Conservation (phyloP, 2,113 vertebrate genomes). For the Pampusana beccarii region DNA sequence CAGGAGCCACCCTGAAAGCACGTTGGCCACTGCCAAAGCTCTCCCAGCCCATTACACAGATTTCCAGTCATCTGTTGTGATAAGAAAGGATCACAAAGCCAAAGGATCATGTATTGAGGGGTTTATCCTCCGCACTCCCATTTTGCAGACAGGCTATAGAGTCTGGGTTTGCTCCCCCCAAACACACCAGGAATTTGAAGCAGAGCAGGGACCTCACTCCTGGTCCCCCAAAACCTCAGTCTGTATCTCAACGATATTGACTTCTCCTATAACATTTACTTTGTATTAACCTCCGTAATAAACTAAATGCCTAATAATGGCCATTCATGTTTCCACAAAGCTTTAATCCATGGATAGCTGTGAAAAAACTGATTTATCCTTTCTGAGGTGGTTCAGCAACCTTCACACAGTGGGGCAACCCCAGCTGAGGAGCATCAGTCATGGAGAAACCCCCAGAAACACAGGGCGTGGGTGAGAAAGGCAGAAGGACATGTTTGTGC, state of each 20-base stretch:
- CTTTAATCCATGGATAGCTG: background rate
- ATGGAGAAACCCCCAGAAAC: background rate
- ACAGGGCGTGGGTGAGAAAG: background rate
- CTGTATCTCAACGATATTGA: accelerated
- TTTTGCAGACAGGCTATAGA: background rate
- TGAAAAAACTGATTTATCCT: background rate
- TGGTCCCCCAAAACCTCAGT: background rate
- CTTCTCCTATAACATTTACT: background rate
- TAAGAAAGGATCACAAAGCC: background rate
- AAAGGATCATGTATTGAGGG: background rate
- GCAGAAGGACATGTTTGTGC: background rate
- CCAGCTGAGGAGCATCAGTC: background rate
- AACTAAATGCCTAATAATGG: background rate
- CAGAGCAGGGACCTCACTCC: background rate
- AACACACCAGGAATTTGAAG: background rate
- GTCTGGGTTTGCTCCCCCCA: background rate
- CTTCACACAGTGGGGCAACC: background rate
- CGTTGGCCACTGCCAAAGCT: background rate
- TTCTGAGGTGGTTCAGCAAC: background rate
- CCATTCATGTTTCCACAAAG: background rate
- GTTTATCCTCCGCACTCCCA: background rate
- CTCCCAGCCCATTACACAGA: background rate
- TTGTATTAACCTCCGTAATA: background rate
- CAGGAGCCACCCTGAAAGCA: background rate
- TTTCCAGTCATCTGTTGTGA: background rate